A percentile compares a stretch with the other conserved stretches of the same genome.
These are phyloP conservation scores for Boloria euphrosyne DNA, from an alignment of 2,888 invertebrate species.

Conservation along the genomic window DNA sequence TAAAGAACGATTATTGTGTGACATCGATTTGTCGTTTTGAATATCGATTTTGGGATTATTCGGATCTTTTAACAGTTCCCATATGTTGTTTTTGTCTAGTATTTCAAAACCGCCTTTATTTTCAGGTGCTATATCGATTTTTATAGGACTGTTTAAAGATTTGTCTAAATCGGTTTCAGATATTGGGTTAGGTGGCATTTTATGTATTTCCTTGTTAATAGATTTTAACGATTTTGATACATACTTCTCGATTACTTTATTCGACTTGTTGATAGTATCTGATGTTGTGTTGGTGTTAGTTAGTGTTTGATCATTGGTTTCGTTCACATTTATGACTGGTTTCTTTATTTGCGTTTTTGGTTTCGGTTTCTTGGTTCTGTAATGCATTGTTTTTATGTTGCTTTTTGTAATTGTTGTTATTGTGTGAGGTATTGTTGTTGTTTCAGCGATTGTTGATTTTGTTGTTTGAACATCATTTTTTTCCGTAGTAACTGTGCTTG, in stretches of 20 bases:
- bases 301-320: slow-evolving; percentile 44
- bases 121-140: slow-evolving; percentile 71
- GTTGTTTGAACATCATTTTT: slow-evolving; percentile 7
- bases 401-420: slow-evolving; percentile 71
- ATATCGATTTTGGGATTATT: slow-evolving; percentile 63
- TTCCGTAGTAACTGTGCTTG: neutral
- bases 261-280: slow-evolving; percentile 57
- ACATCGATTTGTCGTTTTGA: slow-evolving; percentile 59
- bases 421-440: slow-evolving; percentile 53
- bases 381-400: slow-evolving; percentile 70
- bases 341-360: slow-evolving; percentile 66
- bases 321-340: slow-evolving; percentile 49
- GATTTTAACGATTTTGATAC: slow-evolving; percentile 66
- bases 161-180: slow-evolving; percentile 71
- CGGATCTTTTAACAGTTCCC: slow-evolving; percentile 82
- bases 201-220: slow-evolving; percentile 78
- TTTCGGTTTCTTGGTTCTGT: slow-evolving; percentile 73
- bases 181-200: slow-evolving; percentile 72
- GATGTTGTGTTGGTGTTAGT: slow-evolving; percentile 46
- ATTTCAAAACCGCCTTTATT: slow-evolving; percentile 81
- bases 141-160: slow-evolving; percentile 55
- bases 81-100: slow-evolving; percentile 82
- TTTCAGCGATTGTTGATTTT: slow-evolving; percentile 36
- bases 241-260: slow-evolving; percentile 57
- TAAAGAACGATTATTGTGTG: slow-evolving; percentile 68